Evolutionary conservation across 2,797 vertebrate genomes (phyloP).

Genomic region (Lerista edwardsae): DNA sequence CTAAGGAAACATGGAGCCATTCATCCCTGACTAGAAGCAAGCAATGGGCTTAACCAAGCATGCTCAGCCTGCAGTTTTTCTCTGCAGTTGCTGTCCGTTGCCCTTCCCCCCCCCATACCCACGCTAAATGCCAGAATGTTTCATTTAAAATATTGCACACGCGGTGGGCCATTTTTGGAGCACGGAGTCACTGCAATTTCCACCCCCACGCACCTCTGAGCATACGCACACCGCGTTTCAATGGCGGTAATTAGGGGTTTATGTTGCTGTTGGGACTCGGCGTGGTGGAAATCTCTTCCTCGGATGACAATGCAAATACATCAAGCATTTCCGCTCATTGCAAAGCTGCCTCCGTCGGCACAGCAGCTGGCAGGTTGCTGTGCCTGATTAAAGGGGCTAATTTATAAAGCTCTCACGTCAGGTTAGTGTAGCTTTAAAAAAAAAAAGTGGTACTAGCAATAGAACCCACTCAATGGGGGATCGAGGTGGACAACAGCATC

Average conservation of each 20-base stretch:
- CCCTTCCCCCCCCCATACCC: background rate
- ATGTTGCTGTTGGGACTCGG: constrained; percentile 8
- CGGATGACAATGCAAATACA: constrained; percentile 39
- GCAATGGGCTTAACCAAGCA: background rate
- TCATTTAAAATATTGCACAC: background rate
- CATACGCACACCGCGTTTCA: constrained; percentile 18
- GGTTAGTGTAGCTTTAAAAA: background rate
- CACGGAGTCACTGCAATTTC: background rate
- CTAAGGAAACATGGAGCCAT: background rate
- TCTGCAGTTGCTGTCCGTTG: background rate
- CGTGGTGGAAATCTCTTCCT: constrained; percentile 5
- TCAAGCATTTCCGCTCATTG: background rate
- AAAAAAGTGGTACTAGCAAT: too few species aligned
- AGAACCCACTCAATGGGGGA: too few species aligned
- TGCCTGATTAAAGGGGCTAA: background rate
- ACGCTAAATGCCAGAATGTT: background rate
- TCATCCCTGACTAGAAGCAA: background rate
- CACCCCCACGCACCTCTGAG: background rate
- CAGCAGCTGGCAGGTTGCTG: background rate
- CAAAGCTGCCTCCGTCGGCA: rapidly evolving
- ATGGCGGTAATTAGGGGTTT: constrained; percentile 17
- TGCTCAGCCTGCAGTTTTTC: background rate
- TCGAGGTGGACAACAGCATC: too few species aligned
- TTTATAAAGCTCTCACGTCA: constrained; percentile 16
- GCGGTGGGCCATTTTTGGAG: constrained; percentile 12